phyloP scores from a whole-genome alignment of 2,113 vertebrate species.

The Accipiter virgatus region DNA sequence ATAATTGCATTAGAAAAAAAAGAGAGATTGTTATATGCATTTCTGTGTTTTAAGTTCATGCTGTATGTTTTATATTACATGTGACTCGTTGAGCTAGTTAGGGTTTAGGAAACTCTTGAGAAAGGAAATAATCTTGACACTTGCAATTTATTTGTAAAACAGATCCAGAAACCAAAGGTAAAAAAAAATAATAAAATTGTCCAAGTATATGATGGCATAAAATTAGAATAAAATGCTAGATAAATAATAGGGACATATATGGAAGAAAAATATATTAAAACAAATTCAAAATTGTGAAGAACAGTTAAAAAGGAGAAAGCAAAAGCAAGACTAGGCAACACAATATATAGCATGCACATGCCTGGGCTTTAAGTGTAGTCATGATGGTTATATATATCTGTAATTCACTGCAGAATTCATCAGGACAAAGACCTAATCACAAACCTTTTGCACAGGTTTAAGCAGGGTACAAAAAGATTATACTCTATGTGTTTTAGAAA shows the following conservation, averaged over 20 bases:
- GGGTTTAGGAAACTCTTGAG: slow-evolving; percentile 28
- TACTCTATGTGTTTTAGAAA: not conserved
- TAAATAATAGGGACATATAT: not conserved
- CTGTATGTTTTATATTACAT: slow-evolving; percentile 16
- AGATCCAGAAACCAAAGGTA: not conserved
- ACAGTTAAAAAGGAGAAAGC: slow-evolving; percentile 6
- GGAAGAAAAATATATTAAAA: slow-evolving; percentile 3
- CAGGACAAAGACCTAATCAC: not conserved
- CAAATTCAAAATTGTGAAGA: not conserved
- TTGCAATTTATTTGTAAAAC: slow-evolving; percentile 27
- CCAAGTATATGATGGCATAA: not conserved
- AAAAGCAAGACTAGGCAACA: not conserved
- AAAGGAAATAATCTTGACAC: slow-evolving; percentile 25
- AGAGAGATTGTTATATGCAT: not conserved
- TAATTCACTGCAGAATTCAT: not conserved
- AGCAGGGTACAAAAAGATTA: not conserved
- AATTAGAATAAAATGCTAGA: not conserved
- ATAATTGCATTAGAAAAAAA: not conserved
- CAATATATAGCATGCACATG: not conserved
- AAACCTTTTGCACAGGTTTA: not conserved
- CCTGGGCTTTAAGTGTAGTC: not conserved
- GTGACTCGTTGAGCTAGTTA: slow-evolving; percentile 19
- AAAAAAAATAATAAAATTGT: not conserved
- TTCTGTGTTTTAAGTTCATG: slow-evolving; percentile 4
- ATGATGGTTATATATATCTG: accelerated